A percentile compares a stretch with the other conserved stretches of the same genome.
phyloP scores from a whole-genome alignment of 2,888 invertebrate species.

The Pammene aurita region DNA sequence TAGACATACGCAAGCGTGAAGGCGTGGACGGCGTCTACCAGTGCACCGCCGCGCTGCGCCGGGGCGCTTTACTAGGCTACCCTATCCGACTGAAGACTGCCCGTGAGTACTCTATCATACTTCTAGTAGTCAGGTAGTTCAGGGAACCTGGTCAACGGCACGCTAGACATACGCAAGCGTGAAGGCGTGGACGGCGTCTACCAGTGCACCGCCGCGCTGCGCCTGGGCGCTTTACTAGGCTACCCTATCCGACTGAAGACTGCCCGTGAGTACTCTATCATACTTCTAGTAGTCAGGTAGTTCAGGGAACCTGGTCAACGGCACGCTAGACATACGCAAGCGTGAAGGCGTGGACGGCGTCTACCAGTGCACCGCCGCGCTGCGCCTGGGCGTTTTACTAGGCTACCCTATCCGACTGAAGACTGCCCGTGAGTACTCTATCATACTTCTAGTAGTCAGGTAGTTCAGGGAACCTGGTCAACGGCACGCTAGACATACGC shows the following conservation, averaged over 20 bases:
- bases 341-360: slow-evolving; percentile 48
- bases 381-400: slow-evolving; percentile 64
- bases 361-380: slow-evolving; percentile 67
- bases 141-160: slow-evolving; percentile 50
- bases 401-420: slow-evolving; percentile 67
- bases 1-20: slow-evolving; percentile 63
- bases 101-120: slow-evolving; percentile 64
- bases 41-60: slow-evolving; percentile 61
- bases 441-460: too few species aligned
- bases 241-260: slow-evolving; percentile 66
- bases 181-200: slow-evolving; percentile 54
- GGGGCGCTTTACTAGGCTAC: slow-evolving; percentile 67
- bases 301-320: too few species aligned
- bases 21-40: slow-evolving; percentile 68
- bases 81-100: slow-evolving; percentile 67
- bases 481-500: background rate
- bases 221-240: slow-evolving; percentile 66
- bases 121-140: background rate
- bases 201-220: slow-evolving; percentile 65
- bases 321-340: slow-evolving; percentile 1
- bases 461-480: too few species aligned
- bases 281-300: too few species aligned
- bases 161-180: slow-evolving; percentile 45
- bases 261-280: slow-evolving; percentile 65
- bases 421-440: slow-evolving; percentile 69